Conservation (phyloP, 2,888 invertebrate species). For the Operophtera brumata region DNA sequence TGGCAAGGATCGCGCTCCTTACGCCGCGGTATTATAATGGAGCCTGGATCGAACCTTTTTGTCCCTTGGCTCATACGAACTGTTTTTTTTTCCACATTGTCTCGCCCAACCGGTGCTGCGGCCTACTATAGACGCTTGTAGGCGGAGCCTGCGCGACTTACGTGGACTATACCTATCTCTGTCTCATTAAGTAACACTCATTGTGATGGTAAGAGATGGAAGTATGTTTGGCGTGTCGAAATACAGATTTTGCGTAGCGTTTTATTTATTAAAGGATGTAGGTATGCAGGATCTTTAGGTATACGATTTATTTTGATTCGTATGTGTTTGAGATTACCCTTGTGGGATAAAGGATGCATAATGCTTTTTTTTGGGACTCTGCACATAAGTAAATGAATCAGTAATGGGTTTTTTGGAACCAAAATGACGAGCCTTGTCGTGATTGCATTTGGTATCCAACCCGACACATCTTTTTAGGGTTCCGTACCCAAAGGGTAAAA, state of each 20-base stretch:
- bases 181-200: constrained; percentile 25
- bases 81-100: constrained; percentile 64
- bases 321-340: constrained; percentile 20
- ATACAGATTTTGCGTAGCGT: constrained; percentile 40
- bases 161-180: constrained; percentile 38
- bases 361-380: not conserved
- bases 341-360: not conserved
- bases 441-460: too few species aligned
- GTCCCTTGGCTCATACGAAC: constrained; percentile 60
- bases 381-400: not conserved
- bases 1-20: constrained; percentile 62
- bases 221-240: constrained; percentile 32
- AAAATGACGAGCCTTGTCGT: too few species aligned
- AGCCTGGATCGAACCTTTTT: constrained; percentile 62
- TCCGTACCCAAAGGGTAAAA: too few species aligned
- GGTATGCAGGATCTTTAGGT: constrained; percentile 31
- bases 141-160: constrained; percentile 24
- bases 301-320: constrained; percentile 23
- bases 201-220: constrained; percentile 39
- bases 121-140: constrained; percentile 48
- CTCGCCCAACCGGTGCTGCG: constrained; percentile 53
- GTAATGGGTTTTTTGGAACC: too few species aligned
- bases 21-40: constrained; percentile 57
- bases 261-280: constrained; percentile 38
- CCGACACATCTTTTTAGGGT: too few species aligned